Evolutionary conservation across 1,140 invertebrate genomes (phyloP), one percentile per base, ranked within the genome.

Genomic region (Drosophila arawakana): DNA sequence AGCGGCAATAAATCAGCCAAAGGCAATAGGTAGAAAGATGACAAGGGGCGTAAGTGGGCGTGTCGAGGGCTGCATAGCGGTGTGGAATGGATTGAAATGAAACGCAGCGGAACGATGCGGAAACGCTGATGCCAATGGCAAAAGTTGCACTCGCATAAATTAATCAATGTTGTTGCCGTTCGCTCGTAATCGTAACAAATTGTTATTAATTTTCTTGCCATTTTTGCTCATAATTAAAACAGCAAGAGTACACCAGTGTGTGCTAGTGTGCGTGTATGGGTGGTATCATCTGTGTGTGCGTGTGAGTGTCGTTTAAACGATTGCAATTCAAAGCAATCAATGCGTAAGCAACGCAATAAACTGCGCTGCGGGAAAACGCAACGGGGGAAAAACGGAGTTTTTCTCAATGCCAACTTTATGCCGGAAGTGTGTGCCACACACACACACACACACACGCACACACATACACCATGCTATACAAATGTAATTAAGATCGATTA

Each of bases 401-500:
- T 47, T 15, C 43, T 57, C n/a, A 39, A 30, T 39, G 18, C 43
- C 49, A 54, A 54, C 50, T 54, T 37, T 15, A 15, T 54, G 8
- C 18, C 55, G 73, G 43, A 62, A 60, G 18, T 57, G 34, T 37
- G 50, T 46, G 18, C 35, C 37, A 10, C 55, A 49, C 55, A 61
- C 54, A 68, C 55, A 61, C 54, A 68, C 47, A 59, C 39, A 49
- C 59, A 46, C 78, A 58, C 61, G 18, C 39, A 37, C 50, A 52
- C 46, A 18, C 37, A 39, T 43, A 46, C 35, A 37, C 18, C 18
- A 21, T 47, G 47, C 41, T 46, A 44, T 46, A 59, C 63, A 39
- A 43, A 72, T 67, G 79, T 82, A 88, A 86, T 86, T 86, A 88
- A 86, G 83, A 86, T 86, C 79, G 83, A 86, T 88, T 79, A 76